Conservation (phyloP, 2,113 vertebrate species). For the Ctenodactylus gundi region DNA sequence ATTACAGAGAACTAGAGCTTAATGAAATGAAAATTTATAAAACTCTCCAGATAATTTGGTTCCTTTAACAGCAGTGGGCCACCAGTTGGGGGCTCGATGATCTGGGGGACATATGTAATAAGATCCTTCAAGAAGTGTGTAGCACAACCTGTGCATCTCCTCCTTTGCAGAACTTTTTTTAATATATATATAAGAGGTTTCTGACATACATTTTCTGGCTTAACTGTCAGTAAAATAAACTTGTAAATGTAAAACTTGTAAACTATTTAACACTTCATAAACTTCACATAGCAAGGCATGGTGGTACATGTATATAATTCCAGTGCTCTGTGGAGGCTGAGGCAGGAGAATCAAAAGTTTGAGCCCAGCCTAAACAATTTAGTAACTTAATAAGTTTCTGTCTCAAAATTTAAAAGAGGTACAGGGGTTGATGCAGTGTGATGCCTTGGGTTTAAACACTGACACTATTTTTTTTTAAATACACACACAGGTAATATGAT, state of each 20-base stretch:
- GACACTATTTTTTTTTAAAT: too few species aligned
- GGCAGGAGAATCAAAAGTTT: not conserved
- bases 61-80: not conserved
- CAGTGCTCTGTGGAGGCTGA: not conserved
- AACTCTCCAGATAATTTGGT: not conserved
- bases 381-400: not conserved
- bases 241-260: not conserved
- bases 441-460: too few species aligned
- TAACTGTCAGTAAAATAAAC: too few species aligned
- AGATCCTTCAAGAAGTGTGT: not conserved
- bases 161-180: not conserved
- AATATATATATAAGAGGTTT: not conserved
- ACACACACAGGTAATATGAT: not conserved
- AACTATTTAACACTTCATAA: not conserved
- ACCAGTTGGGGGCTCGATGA: not conserved
- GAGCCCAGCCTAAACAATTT: not conserved
- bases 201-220: not conserved
- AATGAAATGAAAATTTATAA: not conserved
- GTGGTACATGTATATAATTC: not conserved
- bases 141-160: not conserved
- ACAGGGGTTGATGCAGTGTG: not conserved
- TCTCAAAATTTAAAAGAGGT: not conserved
- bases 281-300: too few species aligned
- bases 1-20: not conserved
- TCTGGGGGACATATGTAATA: not conserved